Base-by-base conservation (phyloP, 2,797 vertebrate species). In the Megalops cyprinoides region DNA sequence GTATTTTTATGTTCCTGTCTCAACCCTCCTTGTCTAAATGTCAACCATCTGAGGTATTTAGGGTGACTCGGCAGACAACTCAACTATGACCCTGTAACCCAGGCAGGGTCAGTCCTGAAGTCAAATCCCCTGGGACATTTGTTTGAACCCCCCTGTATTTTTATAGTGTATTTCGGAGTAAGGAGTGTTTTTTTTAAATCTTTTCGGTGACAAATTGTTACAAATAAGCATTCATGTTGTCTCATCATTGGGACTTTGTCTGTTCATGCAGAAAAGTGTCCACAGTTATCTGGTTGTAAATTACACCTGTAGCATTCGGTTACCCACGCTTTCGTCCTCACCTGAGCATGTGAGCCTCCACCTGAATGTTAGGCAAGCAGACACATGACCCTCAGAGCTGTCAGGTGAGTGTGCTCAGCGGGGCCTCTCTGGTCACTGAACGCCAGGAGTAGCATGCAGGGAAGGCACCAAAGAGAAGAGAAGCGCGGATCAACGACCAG, bases 361-460 rank as follows among this genome's bases (percentile, higher is more conserved):
- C 74, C 46, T 18, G 7, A 51, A 74, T 75, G 25, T 12, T 20
- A 53, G 46, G 74, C 74, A 75, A 75, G 74, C n/a, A 53, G 42
- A 49, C 28, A 75, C 74, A 75, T 18, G 46, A 75, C 44, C 44
- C 39, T 20, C 23, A 18, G 23, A 23, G 7, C 2, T 53, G 2
- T 28, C 44, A 75, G 14, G 10, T 37, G 12, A 67, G 4, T 15
- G 9, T 4, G 2, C 31, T 39, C 15, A 15, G 18, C 51, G 49
- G 0, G 5, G 56, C 9, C 28, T 25, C 56, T 60, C 56, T 60
- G 56, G 8, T 60, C 56, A 60, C 5, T 6, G 9, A 60, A 60
- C 7, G 1, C 23, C 28, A 6, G 23, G 23, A 60, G 60, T 7
- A 60, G n/a, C n/a, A n/a, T n/a, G n/a, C n/a, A n/a, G n/a, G n/a